These are phyloP conservation scores for Dynastes hyllus DNA, from an alignment of 2,888 invertebrate species.

Conservation along the genomic window DNA sequence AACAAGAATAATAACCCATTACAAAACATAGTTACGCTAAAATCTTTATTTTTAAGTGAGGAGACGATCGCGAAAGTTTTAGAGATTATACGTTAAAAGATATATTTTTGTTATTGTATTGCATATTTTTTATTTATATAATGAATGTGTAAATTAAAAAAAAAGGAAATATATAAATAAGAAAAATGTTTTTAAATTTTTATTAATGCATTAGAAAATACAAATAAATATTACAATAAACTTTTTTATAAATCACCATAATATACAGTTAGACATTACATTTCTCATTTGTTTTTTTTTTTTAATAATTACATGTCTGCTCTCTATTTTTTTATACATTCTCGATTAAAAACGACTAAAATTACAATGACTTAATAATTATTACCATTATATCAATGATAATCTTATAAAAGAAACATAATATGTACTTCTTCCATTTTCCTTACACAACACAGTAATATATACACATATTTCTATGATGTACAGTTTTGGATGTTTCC, in stretches of 20 bases:
- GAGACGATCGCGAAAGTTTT: slow-evolving; percentile 43
- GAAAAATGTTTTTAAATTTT: slow-evolving; percentile 42
- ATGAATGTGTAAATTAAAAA: not conserved
- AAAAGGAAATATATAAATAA: not conserved
- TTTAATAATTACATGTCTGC: slow-evolving; percentile 28
- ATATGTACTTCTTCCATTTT: slow-evolving; percentile 32
- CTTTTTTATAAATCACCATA: slow-evolving; percentile 46
- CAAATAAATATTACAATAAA: slow-evolving; percentile 53
- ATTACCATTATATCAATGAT: slow-evolving; percentile 10
- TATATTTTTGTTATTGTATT: slow-evolving; percentile 1
- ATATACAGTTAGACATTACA: slow-evolving; percentile 42
- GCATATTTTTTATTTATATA: slow-evolving; percentile 21
- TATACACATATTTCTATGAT: too few relatives aligned
- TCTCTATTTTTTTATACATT: slow-evolving; percentile 35
- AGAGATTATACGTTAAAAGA: slow-evolving; percentile 5
- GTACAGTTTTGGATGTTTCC: too few relatives aligned
- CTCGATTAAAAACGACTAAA: slow-evolving; percentile 43
- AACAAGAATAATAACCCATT: slow-evolving; percentile 24
- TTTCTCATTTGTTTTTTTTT: not conserved
- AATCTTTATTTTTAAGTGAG: slow-evolving; percentile 25
- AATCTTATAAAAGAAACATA: slow-evolving; percentile 4
- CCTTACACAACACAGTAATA: slow-evolving; percentile 19
- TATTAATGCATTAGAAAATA: slow-evolving; percentile 54
- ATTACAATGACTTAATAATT: slow-evolving; percentile 41
- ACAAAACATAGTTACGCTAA: slow-evolving; percentile 36